Conservation (phyloP, 2,888 invertebrate species). For the Pycnomerus fuliginosus region DNA sequence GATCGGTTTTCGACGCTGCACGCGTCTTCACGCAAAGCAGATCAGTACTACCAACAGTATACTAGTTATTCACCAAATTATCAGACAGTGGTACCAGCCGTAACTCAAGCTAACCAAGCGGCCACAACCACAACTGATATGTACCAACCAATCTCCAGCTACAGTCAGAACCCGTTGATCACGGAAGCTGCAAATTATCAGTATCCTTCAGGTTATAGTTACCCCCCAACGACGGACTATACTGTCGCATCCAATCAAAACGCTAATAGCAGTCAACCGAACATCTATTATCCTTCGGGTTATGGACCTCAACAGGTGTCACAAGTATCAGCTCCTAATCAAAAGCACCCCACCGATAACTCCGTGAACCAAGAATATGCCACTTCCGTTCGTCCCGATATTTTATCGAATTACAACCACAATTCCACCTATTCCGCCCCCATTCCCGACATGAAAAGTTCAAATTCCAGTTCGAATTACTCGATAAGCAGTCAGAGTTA, state of each 20-base stretch:
- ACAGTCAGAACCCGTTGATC: slow-evolving; percentile 12
- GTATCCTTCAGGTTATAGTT: slow-evolving; percentile 1
- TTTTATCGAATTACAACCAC: slow-evolving; percentile 20
- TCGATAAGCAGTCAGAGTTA: slow-evolving; percentile 17
- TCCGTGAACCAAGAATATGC: slow-evolving; percentile 30
- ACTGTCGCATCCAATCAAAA: too few relatives aligned
- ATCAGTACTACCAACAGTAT: slow-evolving; percentile 2
- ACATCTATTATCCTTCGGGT: slow-evolving; percentile 34
- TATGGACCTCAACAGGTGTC: slow-evolving; percentile 31
- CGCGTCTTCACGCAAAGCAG: background rate
- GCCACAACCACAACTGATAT: slow-evolving; percentile 36
- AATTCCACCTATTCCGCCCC: slow-evolving; percentile 38
- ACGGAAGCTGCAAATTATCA: slow-evolving; percentile 1
- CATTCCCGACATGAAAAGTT: slow-evolving; percentile 26
- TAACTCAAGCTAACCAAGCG: slow-evolving; percentile 4
- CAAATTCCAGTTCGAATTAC: slow-evolving; percentile 21
- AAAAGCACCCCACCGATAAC: slow-evolving; percentile 2
- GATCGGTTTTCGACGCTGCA: slow-evolving; percentile 5
- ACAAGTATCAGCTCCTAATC: background rate
- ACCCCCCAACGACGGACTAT: too few relatives aligned
- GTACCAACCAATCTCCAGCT: slow-evolving; percentile 35
- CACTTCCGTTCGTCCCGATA: slow-evolving; percentile 33
- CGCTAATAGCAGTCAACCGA: background rate
- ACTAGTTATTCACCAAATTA: background rate
- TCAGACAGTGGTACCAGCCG: slow-evolving; percentile 2